Base-by-base conservation (phyloP, 2,888 invertebrate species). In the Rhogogaster chlorosoma region DNA sequence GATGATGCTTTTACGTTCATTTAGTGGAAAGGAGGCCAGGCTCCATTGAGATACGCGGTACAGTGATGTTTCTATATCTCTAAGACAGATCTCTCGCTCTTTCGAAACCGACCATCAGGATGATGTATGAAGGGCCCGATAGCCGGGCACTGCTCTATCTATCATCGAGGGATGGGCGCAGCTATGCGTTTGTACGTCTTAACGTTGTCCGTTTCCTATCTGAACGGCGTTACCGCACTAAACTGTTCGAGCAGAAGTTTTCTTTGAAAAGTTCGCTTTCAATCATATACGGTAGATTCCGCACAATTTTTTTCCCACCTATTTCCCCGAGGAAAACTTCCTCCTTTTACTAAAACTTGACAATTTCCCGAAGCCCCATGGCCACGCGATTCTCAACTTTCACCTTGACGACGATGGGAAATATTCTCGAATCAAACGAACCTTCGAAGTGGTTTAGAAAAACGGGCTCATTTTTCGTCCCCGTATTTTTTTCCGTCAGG, bases 81-180 rank as follows among this genome's bases (percentile, higher is more conserved):
- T 42, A 9, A 45, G 26, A 67, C 29, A 67, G 83, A 83, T 83
- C 64, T 67, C 32, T 83, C 29, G 83, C 83, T 83, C 83, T 70
- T 83, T 83, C 18, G 83, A 83, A 83, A 83, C 67, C 61, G 67
- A 83, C 83, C 83, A 83, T 83, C 83, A 67, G 29, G 67, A 83
- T 83, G 83, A 83, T 83, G 67, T 83, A 83, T 83, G 83, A 67
- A 83, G 83, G 67, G 67, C 83, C 70, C 45, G 64, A 64, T 70
- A 38, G 67, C 70, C 83, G 42, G 12, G 7, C 29, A 70, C 29
- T 70, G 45, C 29, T n/a, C 83, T 83, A 83, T 83, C 83, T 83
- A 83, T 83, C 83, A 83, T 70, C 70, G 45, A 83, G 83, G 36
- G 45, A 45, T 83, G 67, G 83, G 26, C 18, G 18, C n/a, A n/a